phyloP scores from a whole-genome alignment of 2,888 invertebrate genomes.

The Xanthia togata region DNA sequence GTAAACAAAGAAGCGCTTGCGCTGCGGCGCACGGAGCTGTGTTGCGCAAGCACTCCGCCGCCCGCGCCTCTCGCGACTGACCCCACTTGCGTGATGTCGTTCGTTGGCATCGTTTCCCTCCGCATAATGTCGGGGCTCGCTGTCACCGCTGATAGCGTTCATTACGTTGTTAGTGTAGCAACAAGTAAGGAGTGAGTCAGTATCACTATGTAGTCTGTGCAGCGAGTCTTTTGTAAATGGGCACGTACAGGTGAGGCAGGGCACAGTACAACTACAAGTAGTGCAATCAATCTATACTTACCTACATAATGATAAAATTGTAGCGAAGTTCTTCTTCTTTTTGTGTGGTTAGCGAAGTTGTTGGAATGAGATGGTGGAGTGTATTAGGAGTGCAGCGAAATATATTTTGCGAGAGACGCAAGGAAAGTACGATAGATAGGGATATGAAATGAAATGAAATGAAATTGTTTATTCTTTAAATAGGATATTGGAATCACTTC shows the following conservation, averaged over 20 bases:
- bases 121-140: conserved; percentile 53
- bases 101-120: conserved; percentile 64
- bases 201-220: no score
- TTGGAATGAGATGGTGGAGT: no score
- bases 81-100: conserved; percentile 57
- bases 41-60: conserved; percentile 62
- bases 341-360: no score
- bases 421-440: neutral
- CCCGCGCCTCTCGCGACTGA: conserved; percentile 62
- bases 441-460: no score
- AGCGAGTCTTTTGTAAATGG: neutral
- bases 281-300: no score
- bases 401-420: neutral
- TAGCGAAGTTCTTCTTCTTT: no score
- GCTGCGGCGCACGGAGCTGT: conserved; percentile 13
- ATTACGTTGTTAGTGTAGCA: conserved; percentile 52
- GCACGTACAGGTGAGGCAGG: neutral
- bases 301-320: no score
- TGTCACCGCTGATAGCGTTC: conserved; percentile 60
- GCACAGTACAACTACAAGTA: neutral
- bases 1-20: conserved; percentile 69
- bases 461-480: no score
- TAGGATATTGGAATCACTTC: no score
- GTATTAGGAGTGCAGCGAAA: no score
- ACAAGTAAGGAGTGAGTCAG: conserved; percentile 21